Evolutionary conservation across 30 jellyfish, hydroid and myxozoan genomes (phyloP), one percentile per base, ranked within the genome.

Genomic region (Aurelia aurita complex sp. Pacific): DNA sequence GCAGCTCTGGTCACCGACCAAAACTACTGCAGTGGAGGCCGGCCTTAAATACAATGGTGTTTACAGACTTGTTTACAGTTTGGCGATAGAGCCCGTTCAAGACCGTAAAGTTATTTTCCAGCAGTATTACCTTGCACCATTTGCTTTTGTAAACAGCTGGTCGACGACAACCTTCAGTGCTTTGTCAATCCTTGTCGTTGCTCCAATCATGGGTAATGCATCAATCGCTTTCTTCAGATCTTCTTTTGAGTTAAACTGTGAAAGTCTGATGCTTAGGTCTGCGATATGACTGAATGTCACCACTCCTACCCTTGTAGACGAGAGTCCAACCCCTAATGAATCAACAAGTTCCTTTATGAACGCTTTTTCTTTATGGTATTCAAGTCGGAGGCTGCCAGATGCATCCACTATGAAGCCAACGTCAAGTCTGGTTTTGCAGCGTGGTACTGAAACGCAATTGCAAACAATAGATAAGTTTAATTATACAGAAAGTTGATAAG

Each of bases 111-210:
- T 46, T 46, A 46, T 9, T 46, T 6, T 2, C 50, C 5, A 38
- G 2, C 14, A 46, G 13, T 5, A 43, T 5, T 42, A 63, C 85
- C 97, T 82, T 75, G 87, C 90, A 19, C 97, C 97, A 73, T 89
- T 89, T 18, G 62, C 61, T 11, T 64, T 32, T 13, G 65, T 89
- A 79, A 89, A 89, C 77, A 89, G 57, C 5, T 78, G 83, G 29
- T 82, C 75, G 55, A 76, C 67, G 63, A 92, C 91, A 2, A 90
- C 50, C 5, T 73, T 79, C 52, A 90, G 74, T 33, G 97, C 97
- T 57, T 67, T 77, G 89, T 90, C 97, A 29, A 90, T 90, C 63
- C 97, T 69, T 70, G 97, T 84, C 34, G 89, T 90, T 18, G 88
- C 71, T 43, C 89, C 92, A 82, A 90, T 76, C 77, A 90, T 66